A percentile compares a stretch with the other conserved stretches of the same genome.
These are phyloP conservation scores for Heliconius erato DNA, from an alignment of 2,888 invertebrate species.

Conservation along the genomic window DNA sequence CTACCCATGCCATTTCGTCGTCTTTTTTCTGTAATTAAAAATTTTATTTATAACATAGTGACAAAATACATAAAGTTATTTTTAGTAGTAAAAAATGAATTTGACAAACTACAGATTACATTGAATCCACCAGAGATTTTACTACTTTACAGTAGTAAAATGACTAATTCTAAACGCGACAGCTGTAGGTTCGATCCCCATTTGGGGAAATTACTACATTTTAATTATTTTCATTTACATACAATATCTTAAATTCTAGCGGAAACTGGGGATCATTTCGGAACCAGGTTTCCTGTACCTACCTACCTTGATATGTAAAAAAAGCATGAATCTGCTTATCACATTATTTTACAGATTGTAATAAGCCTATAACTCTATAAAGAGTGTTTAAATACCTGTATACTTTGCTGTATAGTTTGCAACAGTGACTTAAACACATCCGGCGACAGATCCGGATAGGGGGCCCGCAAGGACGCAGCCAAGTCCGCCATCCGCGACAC, in stretches of 20 bases:
- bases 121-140: too few relatives aligned
- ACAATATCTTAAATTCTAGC: neutral
- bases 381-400: constrained; percentile 80
- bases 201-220: neutral
- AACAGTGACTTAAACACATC: constrained; percentile 90
- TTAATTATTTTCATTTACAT: neutral
- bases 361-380: neutral
- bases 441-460: constrained; percentile 90
- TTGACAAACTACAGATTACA: too few relatives aligned
- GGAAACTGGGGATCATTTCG: too few relatives aligned
- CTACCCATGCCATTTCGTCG: constrained; percentile 97
- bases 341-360: neutral
- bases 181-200: neutral
- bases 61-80: too few relatives aligned
- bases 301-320: too few relatives aligned
- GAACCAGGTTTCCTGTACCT: too few relatives aligned
- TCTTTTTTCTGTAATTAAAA: constrained; percentile 89
- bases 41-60: neutral
- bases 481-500: constrained; percentile 94
- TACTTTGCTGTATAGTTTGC: constrained; percentile 91
- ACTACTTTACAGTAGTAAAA: too few relatives aligned
- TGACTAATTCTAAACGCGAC: neutral
- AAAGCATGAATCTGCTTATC: too few relatives aligned
- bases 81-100: too few relatives aligned
- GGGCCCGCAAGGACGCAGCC: constrained; percentile 90